Percentiles rank a stretch among this genome's conserved stretches.
Evolutionary conservation across 2,888 invertebrate genomes (phyloP).

Genomic region (Erebia aethiops): DNA sequence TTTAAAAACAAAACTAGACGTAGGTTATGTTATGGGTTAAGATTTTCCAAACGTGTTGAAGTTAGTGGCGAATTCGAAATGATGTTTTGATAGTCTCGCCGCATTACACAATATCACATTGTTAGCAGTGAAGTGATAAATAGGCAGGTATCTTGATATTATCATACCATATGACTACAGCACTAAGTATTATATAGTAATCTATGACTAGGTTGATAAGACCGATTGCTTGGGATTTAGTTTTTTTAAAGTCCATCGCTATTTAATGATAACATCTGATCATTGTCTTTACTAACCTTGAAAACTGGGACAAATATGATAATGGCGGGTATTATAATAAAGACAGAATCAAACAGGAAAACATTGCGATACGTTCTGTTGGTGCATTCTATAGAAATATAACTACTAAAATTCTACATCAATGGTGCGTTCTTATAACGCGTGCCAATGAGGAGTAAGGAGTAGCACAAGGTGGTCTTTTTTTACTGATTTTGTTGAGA

Average conservation of each 20-base stretch:
- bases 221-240: constrained; percentile 4
- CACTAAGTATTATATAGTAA: not conserved
- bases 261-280: constrained; percentile 10
- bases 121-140: constrained; percentile 19
- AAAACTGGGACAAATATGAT: not conserved
- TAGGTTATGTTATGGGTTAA: constrained; percentile 20
- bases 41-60: constrained; percentile 47
- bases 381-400: not conserved
- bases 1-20: constrained; percentile 11
- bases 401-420: too few species aligned
- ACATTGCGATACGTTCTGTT: too few species aligned
- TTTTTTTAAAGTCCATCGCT: constrained; percentile 3
- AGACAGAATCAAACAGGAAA: too few species aligned
- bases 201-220: constrained; percentile 2
- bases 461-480: not conserved
- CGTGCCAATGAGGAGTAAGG: not conserved
- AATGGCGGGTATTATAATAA: too few species aligned
- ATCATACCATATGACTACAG: too few species aligned
- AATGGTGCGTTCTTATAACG: not conserved
- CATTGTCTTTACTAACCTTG: not conserved
- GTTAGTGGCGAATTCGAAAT: constrained; percentile 54
- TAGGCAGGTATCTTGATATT: not conserved
- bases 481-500: not conserved
- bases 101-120: not conserved
- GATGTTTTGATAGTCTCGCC: not conserved